phyloP scores from a whole-genome alignment of 2,797 vertebrate species.

The Sebastes melanostomus region DNA sequence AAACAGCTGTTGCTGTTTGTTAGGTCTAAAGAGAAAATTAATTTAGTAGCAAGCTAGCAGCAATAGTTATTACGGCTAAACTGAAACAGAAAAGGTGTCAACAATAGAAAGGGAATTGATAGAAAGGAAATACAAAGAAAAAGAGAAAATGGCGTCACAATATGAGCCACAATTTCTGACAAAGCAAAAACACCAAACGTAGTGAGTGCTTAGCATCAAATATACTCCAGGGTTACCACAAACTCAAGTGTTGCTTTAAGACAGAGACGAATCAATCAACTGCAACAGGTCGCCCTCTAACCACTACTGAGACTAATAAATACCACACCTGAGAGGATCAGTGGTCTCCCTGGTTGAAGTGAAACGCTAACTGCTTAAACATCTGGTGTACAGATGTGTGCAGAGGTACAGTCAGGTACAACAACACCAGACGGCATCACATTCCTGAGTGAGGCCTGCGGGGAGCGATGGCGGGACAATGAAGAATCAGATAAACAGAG shows the following conservation, averaged over 20 bases:
- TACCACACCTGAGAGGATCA: slow-evolving; percentile 47
- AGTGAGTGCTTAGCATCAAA: neutral
- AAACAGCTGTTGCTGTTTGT: neutral
- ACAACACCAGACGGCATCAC: slow-evolving; percentile 25
- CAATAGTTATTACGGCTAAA: neutral
- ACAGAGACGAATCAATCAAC: neutral
- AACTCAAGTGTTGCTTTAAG: neutral
- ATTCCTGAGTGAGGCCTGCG: slow-evolving; percentile 51
- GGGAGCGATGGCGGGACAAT: slow-evolving; percentile 46
- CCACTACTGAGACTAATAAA: slow-evolving; percentile 10
- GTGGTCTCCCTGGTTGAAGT: slow-evolving; percentile 7
- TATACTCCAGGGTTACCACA: neutral
- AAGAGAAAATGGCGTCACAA: neutral
- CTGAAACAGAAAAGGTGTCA: neutral
- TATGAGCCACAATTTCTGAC: neutral
- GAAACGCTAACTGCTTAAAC: slow-evolving; percentile 20
- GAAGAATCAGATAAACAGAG: slow-evolving; percentile 41
- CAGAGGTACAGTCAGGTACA: slow-evolving; percentile 39
- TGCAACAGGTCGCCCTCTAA: slow-evolving; percentile 5
- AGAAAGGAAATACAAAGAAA: neutral
- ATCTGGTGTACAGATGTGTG: slow-evolving; percentile 67
- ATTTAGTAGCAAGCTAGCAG: neutral
- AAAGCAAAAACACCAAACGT: neutral
- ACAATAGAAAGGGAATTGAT: neutral
- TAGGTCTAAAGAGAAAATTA: neutral